phyloP scores from a whole-genome alignment of 2,113 vertebrate genomes.

The Chaetodon trifascialis region DNA sequence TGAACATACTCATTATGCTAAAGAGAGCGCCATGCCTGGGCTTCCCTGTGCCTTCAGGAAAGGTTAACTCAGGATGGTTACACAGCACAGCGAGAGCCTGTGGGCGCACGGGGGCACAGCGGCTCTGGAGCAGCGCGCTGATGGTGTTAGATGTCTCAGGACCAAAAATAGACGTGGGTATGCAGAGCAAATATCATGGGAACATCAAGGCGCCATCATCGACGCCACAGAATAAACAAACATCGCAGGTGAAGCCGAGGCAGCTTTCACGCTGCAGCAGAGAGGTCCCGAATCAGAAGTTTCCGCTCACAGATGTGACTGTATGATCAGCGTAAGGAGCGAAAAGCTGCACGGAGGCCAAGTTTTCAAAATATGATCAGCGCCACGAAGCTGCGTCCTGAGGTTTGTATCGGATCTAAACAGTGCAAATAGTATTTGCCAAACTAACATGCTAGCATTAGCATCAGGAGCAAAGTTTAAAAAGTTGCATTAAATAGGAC shows the following conservation, averaged over 20 bases:
- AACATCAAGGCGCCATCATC: conserved; percentile 65
- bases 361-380: conserved; percentile 1
- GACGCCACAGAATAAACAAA: conserved; percentile 63
- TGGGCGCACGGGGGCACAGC: conserved; percentile 64
- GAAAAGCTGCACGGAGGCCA: neutral
- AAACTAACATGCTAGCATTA: neutral
- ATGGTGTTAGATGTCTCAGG: conserved; percentile 72
- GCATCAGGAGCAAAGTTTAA: no score
- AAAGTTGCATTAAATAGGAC: neutral
- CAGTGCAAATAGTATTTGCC: neutral
- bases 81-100: conserved; percentile 83
- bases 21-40: conserved; percentile 85
- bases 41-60: conserved; percentile 85
- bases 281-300: conserved; percentile 37
- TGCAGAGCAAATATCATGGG: conserved; percentile 75
- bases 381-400: neutral
- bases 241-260: conserved; percentile 37
- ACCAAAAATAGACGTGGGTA: conserved; percentile 69
- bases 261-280: conserved; percentile 3
- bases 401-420: neutral
- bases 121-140: conserved; percentile 56
- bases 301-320: neutral
- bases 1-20: conserved; percentile 91
- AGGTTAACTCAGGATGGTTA: conserved; percentile 90
- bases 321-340: neutral